Base-by-base conservation (phyloP, 1,140 invertebrate genomes). In the Pachyrhynchus sulphureomaculatus region DNA sequence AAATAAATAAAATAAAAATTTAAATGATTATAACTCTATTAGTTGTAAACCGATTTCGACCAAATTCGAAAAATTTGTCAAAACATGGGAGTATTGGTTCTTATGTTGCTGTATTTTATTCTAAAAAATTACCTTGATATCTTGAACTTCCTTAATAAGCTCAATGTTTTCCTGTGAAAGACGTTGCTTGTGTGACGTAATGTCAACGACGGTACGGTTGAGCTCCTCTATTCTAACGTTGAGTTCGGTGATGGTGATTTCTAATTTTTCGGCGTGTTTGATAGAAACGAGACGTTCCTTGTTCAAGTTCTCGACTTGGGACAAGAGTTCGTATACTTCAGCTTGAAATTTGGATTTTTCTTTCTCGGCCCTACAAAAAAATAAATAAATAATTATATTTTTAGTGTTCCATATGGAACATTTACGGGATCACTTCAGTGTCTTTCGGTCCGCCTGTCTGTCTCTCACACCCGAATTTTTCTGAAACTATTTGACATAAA, bases 341-440 rank as follows among this genome's bases (percentile, higher is more conserved):
- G 91, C 86, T 81, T 97, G 94, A 83, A 96, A 94, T 82, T 96
- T 96, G 70, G 88, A 82, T 81, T 96, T 97, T 77, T 98, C 95
- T 78, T 97, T 97, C 78, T 97, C 94, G 75, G 90, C 82, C 78
- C 94, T 97, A 45, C 10, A 65, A 62, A 24, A 52, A 48, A 47
- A 65, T 29, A 2, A 9, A 29, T 4, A 29, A 10, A 29, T 6
- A 29, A 29, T 29, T 29, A 29, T 9, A 29, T 29, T 2, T 9
- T 26, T 26, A 4, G 24, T 26, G 8, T 8, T n/a, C n/a, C n/a
- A n/a, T n/a, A n/a, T n/a, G n/a, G n/a, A n/a, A n/a, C n/a, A n/a
- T n/a, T n/a, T n/a, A n/a, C n/a, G n/a, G n/a, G n/a, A n/a, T n/a
- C n/a, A n/a, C n/a, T n/a, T n/a, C n/a, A n/a, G n/a, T n/a, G n/a